phyloP scores from a whole-genome alignment of 2,113 vertebrate genomes.

The Arizona elegans region DNA sequence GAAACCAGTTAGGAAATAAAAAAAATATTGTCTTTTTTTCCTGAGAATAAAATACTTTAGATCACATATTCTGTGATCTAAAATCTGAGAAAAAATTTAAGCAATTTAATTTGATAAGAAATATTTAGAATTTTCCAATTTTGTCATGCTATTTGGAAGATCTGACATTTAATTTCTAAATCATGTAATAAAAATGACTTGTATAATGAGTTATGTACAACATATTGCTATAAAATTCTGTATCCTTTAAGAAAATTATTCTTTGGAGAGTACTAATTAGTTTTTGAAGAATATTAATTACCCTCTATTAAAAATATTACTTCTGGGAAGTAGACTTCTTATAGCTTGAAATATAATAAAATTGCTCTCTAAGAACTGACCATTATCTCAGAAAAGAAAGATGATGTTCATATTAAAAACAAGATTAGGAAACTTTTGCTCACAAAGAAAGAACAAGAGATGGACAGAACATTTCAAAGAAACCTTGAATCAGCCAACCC shows the following conservation, averaged over 20 bases:
- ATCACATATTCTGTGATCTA: neutral
- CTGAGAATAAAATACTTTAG: constrained; percentile 21
- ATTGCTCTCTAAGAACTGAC: constrained; percentile 64
- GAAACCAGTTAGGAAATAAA: neutral
- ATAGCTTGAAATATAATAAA: constrained; percentile 68
- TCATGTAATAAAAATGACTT: constrained; percentile 64
- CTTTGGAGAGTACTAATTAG: constrained; percentile 69
- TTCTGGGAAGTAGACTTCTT: constrained; percentile 60
- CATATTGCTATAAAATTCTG: constrained; percentile 56
- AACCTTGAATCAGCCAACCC: neutral
- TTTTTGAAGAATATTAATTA: constrained; percentile 70
- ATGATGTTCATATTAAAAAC: neutral
- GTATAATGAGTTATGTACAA: constrained; percentile 62
- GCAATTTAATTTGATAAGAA: constrained; percentile 6
- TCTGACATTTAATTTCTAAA: constrained; percentile 56
- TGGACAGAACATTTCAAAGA: neutral
- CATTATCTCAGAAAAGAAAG: constrained; percentile 50
- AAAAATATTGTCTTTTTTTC: neutral
- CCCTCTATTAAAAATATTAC: constrained; percentile 57
- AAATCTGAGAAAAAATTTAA: neutral
- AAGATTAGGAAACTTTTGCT: neutral
- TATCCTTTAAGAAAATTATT: constrained; percentile 63
- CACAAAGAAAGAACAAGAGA: neutral
- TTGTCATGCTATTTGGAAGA: constrained; percentile 48
- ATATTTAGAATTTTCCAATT: constrained; percentile 32